Conservation (phyloP, 37 sponge, comb jelly and placozoan genomes). For the Halisarca cf. caerulea region DNA sequence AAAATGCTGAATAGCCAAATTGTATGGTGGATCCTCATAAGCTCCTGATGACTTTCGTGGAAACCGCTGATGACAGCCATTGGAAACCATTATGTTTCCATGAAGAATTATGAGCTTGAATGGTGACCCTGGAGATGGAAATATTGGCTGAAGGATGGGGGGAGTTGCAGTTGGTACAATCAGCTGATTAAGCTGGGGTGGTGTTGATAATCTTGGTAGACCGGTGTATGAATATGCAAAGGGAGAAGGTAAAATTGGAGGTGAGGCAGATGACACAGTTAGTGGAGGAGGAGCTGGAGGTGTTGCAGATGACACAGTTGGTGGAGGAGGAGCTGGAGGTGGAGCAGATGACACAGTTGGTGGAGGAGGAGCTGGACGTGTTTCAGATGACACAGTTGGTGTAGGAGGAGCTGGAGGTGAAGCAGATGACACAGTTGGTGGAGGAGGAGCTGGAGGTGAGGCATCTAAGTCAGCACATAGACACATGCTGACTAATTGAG, state of each 20-base stretch:
- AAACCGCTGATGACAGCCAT: slow-evolving; percentile 18
- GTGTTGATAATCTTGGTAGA: neutral
- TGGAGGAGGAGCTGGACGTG: neutral
- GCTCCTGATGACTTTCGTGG: neutral
- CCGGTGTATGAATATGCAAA: neutral
- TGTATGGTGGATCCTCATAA: slow-evolving; percentile 6
- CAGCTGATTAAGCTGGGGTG: slow-evolving; percentile 2
- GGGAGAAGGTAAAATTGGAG: neutral
- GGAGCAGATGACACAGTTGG: neutral
- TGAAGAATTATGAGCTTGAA: neutral
- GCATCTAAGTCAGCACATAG: too few species aligned
- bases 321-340: neutral
- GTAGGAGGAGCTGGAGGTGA: too few species aligned
- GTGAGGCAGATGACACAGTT: neutral
- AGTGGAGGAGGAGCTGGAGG: neutral
- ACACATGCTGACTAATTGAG: too few species aligned
- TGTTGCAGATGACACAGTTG: neutral
- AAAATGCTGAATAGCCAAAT: slow-evolving; percentile 3
- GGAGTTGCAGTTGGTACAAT: neutral
- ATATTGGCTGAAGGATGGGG: slow-evolving; percentile 6
- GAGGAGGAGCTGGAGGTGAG: too few species aligned
- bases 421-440: too few species aligned
- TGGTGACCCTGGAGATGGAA: neutral
- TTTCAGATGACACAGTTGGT: neutral
- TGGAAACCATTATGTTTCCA: slow-evolving; percentile 2